Conservation (phyloP, 2,888 invertebrate genomes). For the Steinernema hermaphroditum region DNA sequence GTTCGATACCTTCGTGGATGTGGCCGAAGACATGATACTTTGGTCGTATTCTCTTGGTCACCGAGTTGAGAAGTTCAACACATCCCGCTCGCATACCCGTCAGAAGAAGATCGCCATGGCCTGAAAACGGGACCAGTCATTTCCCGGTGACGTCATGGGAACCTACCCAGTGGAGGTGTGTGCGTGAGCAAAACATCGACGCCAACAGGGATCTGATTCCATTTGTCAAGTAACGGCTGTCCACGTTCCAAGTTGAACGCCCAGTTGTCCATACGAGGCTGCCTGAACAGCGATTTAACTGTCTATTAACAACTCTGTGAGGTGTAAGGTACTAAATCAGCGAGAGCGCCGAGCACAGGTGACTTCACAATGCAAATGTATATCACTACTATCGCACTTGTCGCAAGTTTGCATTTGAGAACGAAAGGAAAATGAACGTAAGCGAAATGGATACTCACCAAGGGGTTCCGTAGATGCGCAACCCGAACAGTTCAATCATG, state of each 20-base stretch:
- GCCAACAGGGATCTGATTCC: slow-evolving; percentile 78
- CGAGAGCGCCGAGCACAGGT: slow-evolving; percentile 4
- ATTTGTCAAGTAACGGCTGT: slow-evolving; percentile 76
- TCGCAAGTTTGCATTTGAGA: no score
- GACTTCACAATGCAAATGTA: neutral
- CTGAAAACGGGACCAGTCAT: slow-evolving; percentile 35
- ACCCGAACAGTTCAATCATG: slow-evolving; percentile 74
- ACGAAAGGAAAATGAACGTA: no score
- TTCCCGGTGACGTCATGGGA: neutral
- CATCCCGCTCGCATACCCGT: slow-evolving; percentile 79
- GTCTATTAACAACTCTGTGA: no score
- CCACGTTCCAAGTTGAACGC: slow-evolving; percentile 81
- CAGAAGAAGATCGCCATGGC: slow-evolving; percentile 78
- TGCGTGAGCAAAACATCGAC: slow-evolving; percentile 82
- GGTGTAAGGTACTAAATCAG: no score
- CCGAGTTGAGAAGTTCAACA: slow-evolving; percentile 77
- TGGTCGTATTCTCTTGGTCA: slow-evolving; percentile 78
- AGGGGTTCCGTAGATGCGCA: slow-evolving; percentile 81
- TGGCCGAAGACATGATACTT: slow-evolving; percentile 85
- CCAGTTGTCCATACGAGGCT: slow-evolving; percentile 72
- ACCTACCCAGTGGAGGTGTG: slow-evolving; percentile 76
- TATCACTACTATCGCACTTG: slow-evolving; percentile 6
- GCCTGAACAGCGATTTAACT: slow-evolving; percentile 47
- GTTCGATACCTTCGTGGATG: slow-evolving; percentile 77
- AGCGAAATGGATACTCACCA: no score